A percentile compares a stretch with the other conserved stretches of the same genome.
Conservation (phyloP, 1,140 invertebrate genomes). For the Lordiphosa stackelbergi region DNA sequence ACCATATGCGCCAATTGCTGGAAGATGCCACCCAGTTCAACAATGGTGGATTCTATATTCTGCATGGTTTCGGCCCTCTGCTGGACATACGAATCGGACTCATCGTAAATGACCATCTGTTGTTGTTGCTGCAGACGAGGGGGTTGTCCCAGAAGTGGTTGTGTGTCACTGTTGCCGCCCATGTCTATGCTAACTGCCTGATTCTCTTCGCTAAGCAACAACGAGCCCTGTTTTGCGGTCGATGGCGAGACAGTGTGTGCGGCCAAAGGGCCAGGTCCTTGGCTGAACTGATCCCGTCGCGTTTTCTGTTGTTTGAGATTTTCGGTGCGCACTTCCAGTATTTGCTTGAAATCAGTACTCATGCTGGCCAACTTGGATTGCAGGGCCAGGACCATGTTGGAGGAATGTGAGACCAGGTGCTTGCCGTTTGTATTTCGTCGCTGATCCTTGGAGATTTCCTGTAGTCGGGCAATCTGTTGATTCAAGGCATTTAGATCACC, state of each 20-base stretch:
- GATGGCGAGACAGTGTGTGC: constrained; percentile 85
- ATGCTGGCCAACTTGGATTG: constrained; percentile 97
- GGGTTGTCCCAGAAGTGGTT: constrained; percentile 47
- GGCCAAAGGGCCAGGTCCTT: constrained; percentile 80
- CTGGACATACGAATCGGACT: constrained; percentile 92
- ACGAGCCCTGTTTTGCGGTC: constrained; percentile 79
- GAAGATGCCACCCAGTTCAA: constrained; percentile 99
- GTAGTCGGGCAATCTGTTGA: constrained; percentile 94
- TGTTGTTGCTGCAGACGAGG: constrained; percentile 77
- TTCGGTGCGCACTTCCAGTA: constrained; percentile 91
- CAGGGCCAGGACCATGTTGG: constrained; percentile 94
- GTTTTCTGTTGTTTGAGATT: constrained; percentile 97
- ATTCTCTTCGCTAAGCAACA: constrained; percentile 81
- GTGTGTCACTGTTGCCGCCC: constrained; percentile 78
- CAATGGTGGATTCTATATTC: constrained; percentile 99
- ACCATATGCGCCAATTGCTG: constrained; percentile 99
- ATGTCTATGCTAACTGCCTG: constrained; percentile 88
- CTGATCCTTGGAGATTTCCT: constrained; percentile 86
- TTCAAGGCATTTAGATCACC: constrained; percentile 96
- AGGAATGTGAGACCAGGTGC: constrained; percentile 96
- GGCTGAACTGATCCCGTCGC: constrained; percentile 95
- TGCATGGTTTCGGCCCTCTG: constrained; percentile 98
- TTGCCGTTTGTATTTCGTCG: constrained; percentile 82
- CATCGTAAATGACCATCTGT: constrained; percentile 87
- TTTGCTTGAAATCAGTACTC: constrained; percentile 97